Evolutionary conservation across 2,888 invertebrate species (phyloP).

Genomic region (Volucella inanis): DNA sequence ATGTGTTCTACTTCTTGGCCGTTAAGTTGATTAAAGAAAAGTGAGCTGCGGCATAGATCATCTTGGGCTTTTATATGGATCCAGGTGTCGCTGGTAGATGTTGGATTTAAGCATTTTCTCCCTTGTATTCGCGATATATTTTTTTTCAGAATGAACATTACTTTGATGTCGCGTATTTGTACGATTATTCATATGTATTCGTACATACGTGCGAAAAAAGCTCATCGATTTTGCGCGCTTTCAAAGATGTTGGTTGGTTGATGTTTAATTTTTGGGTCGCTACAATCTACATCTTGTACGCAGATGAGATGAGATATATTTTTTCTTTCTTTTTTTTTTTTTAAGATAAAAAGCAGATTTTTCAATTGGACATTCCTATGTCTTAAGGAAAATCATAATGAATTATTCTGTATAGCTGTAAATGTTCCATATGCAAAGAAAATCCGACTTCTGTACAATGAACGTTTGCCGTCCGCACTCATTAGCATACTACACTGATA

Average conservation of each 20-base stretch:
- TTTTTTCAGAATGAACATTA: slow-evolving; percentile 61
- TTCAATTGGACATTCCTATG: slow-evolving; percentile 25
- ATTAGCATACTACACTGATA: no score
- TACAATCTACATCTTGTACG: slow-evolving; percentile 36
- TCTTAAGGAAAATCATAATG: slow-evolving; percentile 3
- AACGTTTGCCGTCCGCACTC: background rate
- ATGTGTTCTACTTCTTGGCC: slow-evolving; percentile 77
- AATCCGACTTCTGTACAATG: background rate
- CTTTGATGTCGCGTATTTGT: background rate
- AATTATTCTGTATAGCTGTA: no score
- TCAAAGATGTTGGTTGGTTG: slow-evolving; percentile 32
- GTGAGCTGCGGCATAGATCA: slow-evolving; percentile 78
- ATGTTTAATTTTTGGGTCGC: slow-evolving; percentile 15
- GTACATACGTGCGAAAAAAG: slow-evolving; percentile 35
- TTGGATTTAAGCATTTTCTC: slow-evolving; percentile 60
- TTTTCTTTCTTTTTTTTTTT: slow-evolving; percentile 53
- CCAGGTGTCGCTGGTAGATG: background rate
- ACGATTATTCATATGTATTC: background rate
- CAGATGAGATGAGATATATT: slow-evolving; percentile 2
- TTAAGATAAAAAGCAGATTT: slow-evolving; percentile 30
- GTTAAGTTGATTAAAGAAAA: slow-evolving; percentile 81
- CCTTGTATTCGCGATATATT: slow-evolving; percentile 25
- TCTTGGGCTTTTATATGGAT: slow-evolving; percentile 62
- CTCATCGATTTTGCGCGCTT: slow-evolving; percentile 48
- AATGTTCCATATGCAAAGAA: no score